These are phyloP conservation scores for Maniola jurtina DNA, from an alignment of 1,140 invertebrate species.

Conservation along the genomic window DNA sequence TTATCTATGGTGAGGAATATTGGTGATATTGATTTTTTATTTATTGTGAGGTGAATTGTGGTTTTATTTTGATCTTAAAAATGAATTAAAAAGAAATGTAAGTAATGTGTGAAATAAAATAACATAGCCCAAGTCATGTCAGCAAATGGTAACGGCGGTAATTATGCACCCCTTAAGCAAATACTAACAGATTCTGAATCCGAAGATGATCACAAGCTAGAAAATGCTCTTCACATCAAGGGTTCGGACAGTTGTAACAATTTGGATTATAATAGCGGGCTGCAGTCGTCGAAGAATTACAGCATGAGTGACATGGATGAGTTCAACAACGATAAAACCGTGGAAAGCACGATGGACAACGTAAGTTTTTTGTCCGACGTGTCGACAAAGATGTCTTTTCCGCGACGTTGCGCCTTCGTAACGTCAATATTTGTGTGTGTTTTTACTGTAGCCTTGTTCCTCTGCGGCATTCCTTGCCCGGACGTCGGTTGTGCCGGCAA, in stretches of 20 bases:
- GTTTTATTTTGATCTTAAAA: slow-evolving; percentile 24
- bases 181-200: slow-evolving; percentile 86
- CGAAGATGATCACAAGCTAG: slow-evolving; percentile 81
- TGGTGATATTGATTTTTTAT: not conserved
- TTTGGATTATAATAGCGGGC: slow-evolving; percentile 79
- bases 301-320: slow-evolving; percentile 73
- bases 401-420: slow-evolving; percentile 82
- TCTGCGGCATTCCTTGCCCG: slow-evolving; percentile 87
- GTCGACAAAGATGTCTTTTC: slow-evolving; percentile 80
- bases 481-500: slow-evolving; percentile 81
- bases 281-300: slow-evolving; percentile 67
- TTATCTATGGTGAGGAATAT: too few species aligned
- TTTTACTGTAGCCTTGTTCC: slow-evolving; percentile 84
- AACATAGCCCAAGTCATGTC: slow-evolving; percentile 53
- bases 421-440: slow-evolving; percentile 85
- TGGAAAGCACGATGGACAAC: slow-evolving; percentile 73
- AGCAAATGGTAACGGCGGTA: slow-evolving; percentile 77
- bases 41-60: slow-evolving; percentile 6
- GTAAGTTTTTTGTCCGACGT: slow-evolving; percentile 79
- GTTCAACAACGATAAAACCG: slow-evolving; percentile 77
- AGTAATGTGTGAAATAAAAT: slow-evolving; percentile 25
- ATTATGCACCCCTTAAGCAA: slow-evolving; percentile 86
- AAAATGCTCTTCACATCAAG: slow-evolving; percentile 63
- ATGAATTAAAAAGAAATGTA: slow-evolving; percentile 23
- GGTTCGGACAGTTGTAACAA: slow-evolving; percentile 72